Evolutionary conservation across 2,797 vertebrate genomes (phyloP).

Genomic region (Galaxias olidus): DNA sequence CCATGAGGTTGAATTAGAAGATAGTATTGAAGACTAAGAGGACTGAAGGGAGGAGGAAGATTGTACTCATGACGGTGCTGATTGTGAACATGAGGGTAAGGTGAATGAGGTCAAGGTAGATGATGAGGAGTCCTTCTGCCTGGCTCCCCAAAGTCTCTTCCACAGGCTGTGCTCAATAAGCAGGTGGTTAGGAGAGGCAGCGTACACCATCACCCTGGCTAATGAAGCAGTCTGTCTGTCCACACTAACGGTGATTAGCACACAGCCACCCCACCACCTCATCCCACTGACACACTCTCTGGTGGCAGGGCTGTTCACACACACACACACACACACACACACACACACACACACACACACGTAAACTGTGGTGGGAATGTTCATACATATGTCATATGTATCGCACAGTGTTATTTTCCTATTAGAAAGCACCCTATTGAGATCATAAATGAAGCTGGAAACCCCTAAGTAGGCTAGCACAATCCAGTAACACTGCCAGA

Average conservation of each 20-base stretch:
- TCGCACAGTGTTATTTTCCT: too few species aligned
- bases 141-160: conserved; percentile 62
- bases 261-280: conserved; percentile 4
- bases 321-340: conserved; percentile 7
- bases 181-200: conserved; percentile 41
- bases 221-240: conserved; percentile 51
- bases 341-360: conserved; percentile 15
- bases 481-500: too few species aligned
- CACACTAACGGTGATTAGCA: conserved; percentile 57
- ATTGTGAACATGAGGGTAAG: neutral
- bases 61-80: conserved; percentile 9
- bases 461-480: too few species aligned
- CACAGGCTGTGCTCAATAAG: conserved; percentile 62
- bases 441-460: too few species aligned
- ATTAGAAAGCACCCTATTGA: too few species aligned
- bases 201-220: conserved; percentile 50
- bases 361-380: too few species aligned
- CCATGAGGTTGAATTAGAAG: too few species aligned
- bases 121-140: too few species aligned
- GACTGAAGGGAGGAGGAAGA: too few species aligned
- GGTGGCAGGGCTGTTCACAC: neutral
- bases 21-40: too few species aligned
- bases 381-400: too few species aligned
- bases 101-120: neutral
- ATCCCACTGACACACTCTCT: neutral